Evolutionary conservation across 2,888 invertebrate genomes (phyloP), one percentile per base, ranked within the genome.

Genomic region (Podotricha telesiphe): DNA sequence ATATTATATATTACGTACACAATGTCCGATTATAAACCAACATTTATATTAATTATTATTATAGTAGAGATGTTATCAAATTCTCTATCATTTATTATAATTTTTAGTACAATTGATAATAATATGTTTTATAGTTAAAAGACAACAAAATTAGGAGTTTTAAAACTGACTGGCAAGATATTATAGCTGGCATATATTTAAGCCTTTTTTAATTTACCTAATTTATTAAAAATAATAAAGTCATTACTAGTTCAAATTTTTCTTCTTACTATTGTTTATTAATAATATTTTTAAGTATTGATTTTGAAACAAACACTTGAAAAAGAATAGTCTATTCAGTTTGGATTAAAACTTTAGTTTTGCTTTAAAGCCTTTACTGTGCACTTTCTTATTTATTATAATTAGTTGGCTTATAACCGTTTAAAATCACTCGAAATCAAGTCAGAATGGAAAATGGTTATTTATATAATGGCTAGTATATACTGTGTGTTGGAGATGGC

Each of bases 401-500:
- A n/a, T n/a, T n/a, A 53, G 10, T 53, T 42, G 42, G 58, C 22
- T 58, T 58, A 22, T 22, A 22, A 58, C 15, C 22, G 20, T 2
- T 58, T 42, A 8, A 58, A 42, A 22, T 48, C 34, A 61, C 34
- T 28, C 28, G 13, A 61, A 61, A 45, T 61, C 34, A 47, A 61
- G 5, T 61, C 17, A 48, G 28, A 61, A 47, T 47, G 7, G 22
- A 34, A 58, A 37, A 37, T 20, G 15, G 19, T 40, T 17, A 11
- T 48, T 47, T 61, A 47, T 55, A 28, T 51, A 55, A 20, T 40
- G 40, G 17, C 22, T 51, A 53, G 37, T 48, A 55, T 65, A 47
- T 55, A 58, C 48, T 37, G 34, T 56, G 22, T 45, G 20, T 51
- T 28, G 22, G 17, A 56, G 40, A 55, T 20, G 56, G 64, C 68